Conservation (phyloP, 2,113 vertebrate species). For the Crotophaga sulcirostris region DNA sequence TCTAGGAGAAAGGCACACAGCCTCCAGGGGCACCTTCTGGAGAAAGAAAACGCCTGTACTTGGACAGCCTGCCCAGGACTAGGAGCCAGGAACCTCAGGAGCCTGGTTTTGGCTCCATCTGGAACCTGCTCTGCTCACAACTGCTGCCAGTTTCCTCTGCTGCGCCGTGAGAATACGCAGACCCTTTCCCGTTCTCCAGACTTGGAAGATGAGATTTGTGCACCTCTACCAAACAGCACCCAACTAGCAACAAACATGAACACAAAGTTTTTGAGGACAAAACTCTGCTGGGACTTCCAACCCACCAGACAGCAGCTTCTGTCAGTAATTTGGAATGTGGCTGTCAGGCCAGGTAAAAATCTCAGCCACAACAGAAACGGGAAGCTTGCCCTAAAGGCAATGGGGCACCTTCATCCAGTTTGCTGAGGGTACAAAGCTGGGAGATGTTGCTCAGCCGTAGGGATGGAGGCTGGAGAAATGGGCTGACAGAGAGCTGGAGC, state of each 20-base stretch:
- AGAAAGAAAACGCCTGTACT: background rate
- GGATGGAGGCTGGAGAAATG: background rate
- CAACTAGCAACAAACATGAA: background rate
- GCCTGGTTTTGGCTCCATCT: background rate
- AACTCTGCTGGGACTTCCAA: background rate
- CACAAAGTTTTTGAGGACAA: accelerated
- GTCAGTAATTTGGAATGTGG: background rate
- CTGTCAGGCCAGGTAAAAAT: background rate
- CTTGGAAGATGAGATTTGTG: background rate
- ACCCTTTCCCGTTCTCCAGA: background rate
- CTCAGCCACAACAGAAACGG: background rate
- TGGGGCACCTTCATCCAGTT: accelerated
- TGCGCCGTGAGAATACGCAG: background rate
- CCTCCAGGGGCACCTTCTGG: background rate
- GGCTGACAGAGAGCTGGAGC: background rate
- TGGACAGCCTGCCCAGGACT: background rate
- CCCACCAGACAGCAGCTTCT: background rate
- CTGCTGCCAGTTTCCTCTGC: background rate
- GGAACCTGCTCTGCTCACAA: background rate
- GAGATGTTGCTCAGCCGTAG: background rate
- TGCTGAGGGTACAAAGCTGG: background rate
- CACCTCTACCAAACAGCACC: background rate
- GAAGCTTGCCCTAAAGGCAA: background rate
- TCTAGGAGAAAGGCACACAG: background rate
- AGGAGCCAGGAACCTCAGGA: background rate